These are phyloP conservation scores for Paramisgurnus dabryanus DNA, from an alignment of 2,113 vertebrate genomes.

Conservation along the genomic window DNA sequence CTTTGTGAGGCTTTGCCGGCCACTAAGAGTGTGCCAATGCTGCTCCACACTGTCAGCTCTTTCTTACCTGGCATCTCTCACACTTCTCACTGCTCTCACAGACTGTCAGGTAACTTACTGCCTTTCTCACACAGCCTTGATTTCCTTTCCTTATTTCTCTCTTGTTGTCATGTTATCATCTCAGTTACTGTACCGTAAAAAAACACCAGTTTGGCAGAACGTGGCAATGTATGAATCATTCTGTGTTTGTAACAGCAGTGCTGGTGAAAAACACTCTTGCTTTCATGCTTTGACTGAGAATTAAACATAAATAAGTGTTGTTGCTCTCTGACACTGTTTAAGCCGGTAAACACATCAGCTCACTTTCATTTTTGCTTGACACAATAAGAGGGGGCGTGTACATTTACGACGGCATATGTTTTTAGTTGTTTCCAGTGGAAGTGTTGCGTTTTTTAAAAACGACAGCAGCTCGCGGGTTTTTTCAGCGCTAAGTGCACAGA, in stretches of 20 bases:
- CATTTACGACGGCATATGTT: too few relatives aligned
- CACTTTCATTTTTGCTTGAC: too few relatives aligned
- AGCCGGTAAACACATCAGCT: too few relatives aligned
- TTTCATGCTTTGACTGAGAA: too few relatives aligned
- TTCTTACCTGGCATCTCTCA: conserved; percentile 98
- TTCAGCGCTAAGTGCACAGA: too few relatives aligned
- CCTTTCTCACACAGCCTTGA: conserved; percentile 41
- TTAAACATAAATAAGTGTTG: too few relatives aligned
- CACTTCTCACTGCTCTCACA: conserved; percentile 94
- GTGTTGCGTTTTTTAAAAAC: too few relatives aligned
- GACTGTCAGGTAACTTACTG: conserved; percentile 90
- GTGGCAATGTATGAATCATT: not conserved
- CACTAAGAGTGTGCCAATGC: conserved; percentile 97
- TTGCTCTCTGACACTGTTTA: too few relatives aligned
- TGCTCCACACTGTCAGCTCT: conserved; percentile 98
- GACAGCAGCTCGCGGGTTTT: too few relatives aligned
- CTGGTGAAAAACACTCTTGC: too few relatives aligned
- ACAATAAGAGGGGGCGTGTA: too few relatives aligned
- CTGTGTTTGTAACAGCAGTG: not conserved
- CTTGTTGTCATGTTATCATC: not conserved
- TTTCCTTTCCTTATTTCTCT: conserved; percentile 12
- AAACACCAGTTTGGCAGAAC: not conserved
- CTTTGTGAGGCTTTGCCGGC: conserved; percentile 95
- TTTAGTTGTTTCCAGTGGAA: too few relatives aligned
- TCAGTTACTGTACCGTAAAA: not conserved